Base-by-base conservation (phyloP, 2,113 vertebrate genomes). In the Pelecanoides urinatrix region DNA sequence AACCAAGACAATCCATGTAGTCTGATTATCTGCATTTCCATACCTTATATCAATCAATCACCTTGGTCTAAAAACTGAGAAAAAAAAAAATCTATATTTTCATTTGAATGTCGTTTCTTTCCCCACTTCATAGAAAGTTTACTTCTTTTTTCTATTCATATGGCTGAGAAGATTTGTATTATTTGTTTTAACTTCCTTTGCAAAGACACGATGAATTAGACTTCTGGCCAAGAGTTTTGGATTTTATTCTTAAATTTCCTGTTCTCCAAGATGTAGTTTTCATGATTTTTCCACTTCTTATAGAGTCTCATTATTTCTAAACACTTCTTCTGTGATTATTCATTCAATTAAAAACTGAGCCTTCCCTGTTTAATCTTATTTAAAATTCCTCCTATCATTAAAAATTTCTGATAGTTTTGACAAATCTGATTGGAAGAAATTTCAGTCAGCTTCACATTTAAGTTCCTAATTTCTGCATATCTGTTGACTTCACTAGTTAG, bases 161-260 rank as follows among this genome's bases (percentile, higher is more conserved):
- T 36, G 21, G 4, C 36, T 70, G 58, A 80, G 58, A 72, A 86
- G 2, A 16, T 68, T 83, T 86, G 8, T 10, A 16, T 56, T 68
- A 61, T 76, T 92, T 96, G 32, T 62, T 88, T 74, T 55, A 72
- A 56, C 13, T 88, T 89, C 25, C 53, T 89, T 80, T 86, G 26
- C 34, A 72, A 76, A 4, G 13, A 76, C 71, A 94, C 80, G 21
- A 7, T 65, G 45, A 65, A 52, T 49, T 80, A 91, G 26, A 32
- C 21, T 70, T 66, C 63, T 92, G 80, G 36, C 53, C 53, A 92
- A 84, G 45, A 49, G 50, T 62, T 93, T 77, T 66, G 15, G n/a
- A 87, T 18, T 92, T 92, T 45, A 71, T 66, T 92, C 68, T 89
- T 89, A 83, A 87, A 86, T 89, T 89, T 95, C n/a, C 19, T 91